Base-by-base conservation (phyloP, 2,888 invertebrate species). In the Eristalis arbustorum region DNA sequence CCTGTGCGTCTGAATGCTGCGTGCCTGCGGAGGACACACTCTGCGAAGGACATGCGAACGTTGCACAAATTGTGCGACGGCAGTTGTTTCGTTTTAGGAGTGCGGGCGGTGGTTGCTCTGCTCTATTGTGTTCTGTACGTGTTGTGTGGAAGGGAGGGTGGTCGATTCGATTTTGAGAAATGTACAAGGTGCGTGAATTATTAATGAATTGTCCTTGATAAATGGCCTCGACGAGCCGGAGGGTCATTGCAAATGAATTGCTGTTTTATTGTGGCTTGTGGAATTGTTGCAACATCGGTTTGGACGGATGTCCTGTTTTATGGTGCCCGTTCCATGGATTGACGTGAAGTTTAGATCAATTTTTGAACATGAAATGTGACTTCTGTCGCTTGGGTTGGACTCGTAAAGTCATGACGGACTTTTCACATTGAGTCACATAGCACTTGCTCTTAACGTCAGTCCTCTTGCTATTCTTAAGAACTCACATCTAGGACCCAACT, bases 201-300 rank as follows among this genome's bases (percentile, higher is more conserved):
- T 82, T 87, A 87, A 87, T 82, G 78, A 82, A 87, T 83, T 87
- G 75, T 82, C 83, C 87, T 79, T 83, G 87, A 87, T 83, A 83
- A 83, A 87, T 87, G 77, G 69, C 82, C 25, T 75, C 22, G n/a
- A 10, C 31, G 18, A 56, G 23, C 10, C 63, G 34, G 56, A 37
- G 74, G 23, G 25, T 57, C 56, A 57, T 64, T 64, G 74, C 37
- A 64, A 74, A 64, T 74, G 63, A 74, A 56, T 74, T 74, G 64
- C 18, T 74, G 56, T 37, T 56, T 10, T 31, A n/a, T 49, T 63
- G 56, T 73, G 64, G 64, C 25, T 25, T 25, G n/a, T n/a, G 22
- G 64, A 62, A 28, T 31, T 23, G 56, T 63, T 34, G 56, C 31
- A 23, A 23, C 13, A 25, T 13, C 11, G 59, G 59, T 4, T 59